phyloP scores from a whole-genome alignment of 2,113 vertebrate species.

The Microtus montanus region DNA sequence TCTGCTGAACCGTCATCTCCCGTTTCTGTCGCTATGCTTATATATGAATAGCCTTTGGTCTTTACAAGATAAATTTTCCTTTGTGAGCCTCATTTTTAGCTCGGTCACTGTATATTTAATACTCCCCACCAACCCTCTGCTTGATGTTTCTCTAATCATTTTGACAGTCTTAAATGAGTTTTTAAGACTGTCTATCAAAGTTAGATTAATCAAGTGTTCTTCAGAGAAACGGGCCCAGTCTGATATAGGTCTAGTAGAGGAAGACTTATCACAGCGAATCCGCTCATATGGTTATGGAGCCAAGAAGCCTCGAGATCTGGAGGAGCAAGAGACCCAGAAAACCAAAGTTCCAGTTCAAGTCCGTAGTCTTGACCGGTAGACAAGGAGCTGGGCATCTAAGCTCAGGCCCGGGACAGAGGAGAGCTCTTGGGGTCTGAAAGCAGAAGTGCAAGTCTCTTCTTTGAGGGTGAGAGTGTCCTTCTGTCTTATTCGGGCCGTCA shows the following conservation, averaged over 20 bases:
- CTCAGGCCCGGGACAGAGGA: background rate
- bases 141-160: background rate
- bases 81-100: background rate
- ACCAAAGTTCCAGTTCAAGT: background rate
- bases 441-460: background rate
- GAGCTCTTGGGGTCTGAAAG: background rate
- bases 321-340: background rate
- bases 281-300: background rate
- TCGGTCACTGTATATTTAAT: background rate
- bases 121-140: background rate
- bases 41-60: background rate
- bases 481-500: background rate
- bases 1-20: background rate
- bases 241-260: background rate
- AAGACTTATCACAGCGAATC: background rate
- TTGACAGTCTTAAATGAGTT: slow-evolving; percentile 17
- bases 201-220: background rate
- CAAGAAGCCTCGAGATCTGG: background rate
- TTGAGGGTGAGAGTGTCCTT: background rate
- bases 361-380: background rate
- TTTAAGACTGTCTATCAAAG: slow-evolving; percentile 35
- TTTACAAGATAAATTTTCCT: background rate
- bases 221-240: background rate
- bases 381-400: background rate
- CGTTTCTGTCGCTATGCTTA: too few relatives aligned